Percentiles rank a stretch among this genome's conserved stretches.
phyloP scores from a whole-genome alignment of 2,797 vertebrate genomes.

The Squalus acanthias region DNA sequence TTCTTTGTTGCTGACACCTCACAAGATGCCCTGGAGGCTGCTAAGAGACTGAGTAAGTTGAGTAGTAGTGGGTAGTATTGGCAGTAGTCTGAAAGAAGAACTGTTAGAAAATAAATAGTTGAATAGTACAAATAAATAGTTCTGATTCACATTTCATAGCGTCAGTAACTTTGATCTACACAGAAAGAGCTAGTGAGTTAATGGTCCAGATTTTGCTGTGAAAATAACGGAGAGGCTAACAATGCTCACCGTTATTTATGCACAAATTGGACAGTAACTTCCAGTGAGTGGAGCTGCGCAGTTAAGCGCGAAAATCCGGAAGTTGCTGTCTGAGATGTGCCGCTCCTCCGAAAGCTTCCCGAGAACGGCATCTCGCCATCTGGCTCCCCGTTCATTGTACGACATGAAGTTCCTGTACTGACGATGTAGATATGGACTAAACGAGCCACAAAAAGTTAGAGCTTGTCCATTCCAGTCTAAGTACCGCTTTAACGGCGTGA shows the following conservation, averaged over 20 bases:
- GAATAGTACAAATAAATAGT: neutral
- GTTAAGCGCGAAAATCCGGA: neutral
- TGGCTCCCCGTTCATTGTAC: neutral
- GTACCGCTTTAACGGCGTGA: no score
- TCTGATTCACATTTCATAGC: neutral
- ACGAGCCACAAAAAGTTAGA: neutral
- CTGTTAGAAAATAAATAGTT: neutral
- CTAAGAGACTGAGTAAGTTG: constrained; percentile 86
- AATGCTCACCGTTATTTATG: no score
- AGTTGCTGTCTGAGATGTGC: neutral
- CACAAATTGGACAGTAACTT: neutral
- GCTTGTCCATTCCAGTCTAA: no score
- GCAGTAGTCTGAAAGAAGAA: neutral
- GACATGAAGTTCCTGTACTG: neutral
- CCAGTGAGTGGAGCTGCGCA: neutral
- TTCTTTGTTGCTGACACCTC: constrained; percentile 87
- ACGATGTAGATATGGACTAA: neutral
- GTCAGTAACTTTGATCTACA: neutral
- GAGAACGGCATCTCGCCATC: neutral
- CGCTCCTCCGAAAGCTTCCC: neutral
- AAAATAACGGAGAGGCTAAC: neutral
- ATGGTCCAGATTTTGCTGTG: neutral
- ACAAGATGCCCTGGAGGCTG: constrained; percentile 80
- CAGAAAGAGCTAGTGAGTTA: neutral
- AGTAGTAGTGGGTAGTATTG: constrained; percentile 38